These are phyloP conservation scores for Eupithecia dodoneata DNA, from an alignment of 2,888 invertebrate species.

Conservation along the genomic window DNA sequence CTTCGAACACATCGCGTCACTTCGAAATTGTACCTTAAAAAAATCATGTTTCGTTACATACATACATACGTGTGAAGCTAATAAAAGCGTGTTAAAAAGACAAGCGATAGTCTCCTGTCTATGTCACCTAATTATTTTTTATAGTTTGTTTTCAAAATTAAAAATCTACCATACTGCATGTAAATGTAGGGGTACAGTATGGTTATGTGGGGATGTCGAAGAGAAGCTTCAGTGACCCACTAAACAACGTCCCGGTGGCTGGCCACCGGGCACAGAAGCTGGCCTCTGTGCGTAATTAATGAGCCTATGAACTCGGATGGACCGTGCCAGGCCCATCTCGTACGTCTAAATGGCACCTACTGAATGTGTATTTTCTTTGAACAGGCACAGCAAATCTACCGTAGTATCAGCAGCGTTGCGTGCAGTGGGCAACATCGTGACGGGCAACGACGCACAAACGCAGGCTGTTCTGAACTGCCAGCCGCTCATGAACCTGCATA, in stretches of 20 bases:
- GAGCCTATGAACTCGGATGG: too few relatives aligned
- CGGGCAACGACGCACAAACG: constrained; percentile 98
- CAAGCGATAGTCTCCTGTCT: neutral
- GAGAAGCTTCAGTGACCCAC: too few relatives aligned
- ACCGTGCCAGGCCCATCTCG: too few relatives aligned
- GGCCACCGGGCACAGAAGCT: too few relatives aligned
- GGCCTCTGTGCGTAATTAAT: too few relatives aligned
- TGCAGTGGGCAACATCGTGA: constrained; percentile 99
- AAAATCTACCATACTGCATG: too few relatives aligned
- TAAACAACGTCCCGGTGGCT: too few relatives aligned
- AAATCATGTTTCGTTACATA: too few relatives aligned
- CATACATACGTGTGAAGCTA: too few relatives aligned
- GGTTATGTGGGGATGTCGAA: too few relatives aligned
- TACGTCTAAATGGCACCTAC: neutral
- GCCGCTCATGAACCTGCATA: constrained; percentile 92
- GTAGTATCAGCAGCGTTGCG: constrained; percentile 96
- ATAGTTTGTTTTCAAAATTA: too few relatives aligned
- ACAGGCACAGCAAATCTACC: constrained; percentile 91
- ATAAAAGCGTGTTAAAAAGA: neutral
- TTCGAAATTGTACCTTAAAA: neutral
- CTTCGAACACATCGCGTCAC: neutral
- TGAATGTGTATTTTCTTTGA: neutral
- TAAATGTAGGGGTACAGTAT: too few relatives aligned
- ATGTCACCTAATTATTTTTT: neutral
- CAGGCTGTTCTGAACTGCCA: constrained; percentile 97